Percentiles rank a stretch among this genome's conserved stretches.
Conservation (phyloP, 2,113 vertebrate species). For the Crotalus viridis region DNA sequence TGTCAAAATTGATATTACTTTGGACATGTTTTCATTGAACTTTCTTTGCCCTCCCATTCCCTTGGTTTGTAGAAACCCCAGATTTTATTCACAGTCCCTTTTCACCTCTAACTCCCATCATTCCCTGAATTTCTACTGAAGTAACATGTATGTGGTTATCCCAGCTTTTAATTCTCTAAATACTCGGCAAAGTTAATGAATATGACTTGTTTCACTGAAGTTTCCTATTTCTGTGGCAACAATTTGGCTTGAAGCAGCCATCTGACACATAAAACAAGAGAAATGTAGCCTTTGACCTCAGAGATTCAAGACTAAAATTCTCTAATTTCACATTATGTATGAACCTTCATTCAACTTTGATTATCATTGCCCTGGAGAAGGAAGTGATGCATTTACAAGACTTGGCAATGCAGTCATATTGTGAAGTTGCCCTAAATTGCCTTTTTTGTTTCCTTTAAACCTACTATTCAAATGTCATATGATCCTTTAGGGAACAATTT, state of each 20-base stretch:
- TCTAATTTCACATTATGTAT: conserved; percentile 51
- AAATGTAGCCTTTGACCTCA: conserved; percentile 64
- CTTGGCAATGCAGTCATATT: conserved; percentile 49
- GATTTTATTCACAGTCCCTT: not conserved
- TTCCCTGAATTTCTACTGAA: not conserved
- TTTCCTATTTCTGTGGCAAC: conserved; percentile 27
- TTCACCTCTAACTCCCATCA: not conserved
- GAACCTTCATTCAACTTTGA: conserved; percentile 62
- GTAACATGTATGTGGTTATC: not conserved
- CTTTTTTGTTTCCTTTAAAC: conserved; percentile 24
- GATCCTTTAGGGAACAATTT: conserved; percentile 34
- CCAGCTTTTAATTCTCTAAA: not conserved
- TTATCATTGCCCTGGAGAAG: conserved; percentile 55
- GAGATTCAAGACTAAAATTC: conserved; percentile 51
- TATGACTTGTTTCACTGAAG: conserved; percentile 38
- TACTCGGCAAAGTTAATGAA: not conserved
- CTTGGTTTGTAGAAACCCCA: not conserved
- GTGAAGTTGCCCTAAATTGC: conserved; percentile 39
- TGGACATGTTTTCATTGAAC: not conserved
- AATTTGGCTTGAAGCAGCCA: conserved; percentile 44
- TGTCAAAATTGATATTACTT: not conserved
- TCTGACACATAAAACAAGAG: conserved; percentile 38
- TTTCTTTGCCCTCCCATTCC: not conserved
- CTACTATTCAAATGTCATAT: conserved; percentile 37
- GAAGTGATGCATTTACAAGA: conserved; percentile 41